phyloP scores from a whole-genome alignment of 2,113 vertebrate genomes.

The Lipophrys pholis region DNA sequence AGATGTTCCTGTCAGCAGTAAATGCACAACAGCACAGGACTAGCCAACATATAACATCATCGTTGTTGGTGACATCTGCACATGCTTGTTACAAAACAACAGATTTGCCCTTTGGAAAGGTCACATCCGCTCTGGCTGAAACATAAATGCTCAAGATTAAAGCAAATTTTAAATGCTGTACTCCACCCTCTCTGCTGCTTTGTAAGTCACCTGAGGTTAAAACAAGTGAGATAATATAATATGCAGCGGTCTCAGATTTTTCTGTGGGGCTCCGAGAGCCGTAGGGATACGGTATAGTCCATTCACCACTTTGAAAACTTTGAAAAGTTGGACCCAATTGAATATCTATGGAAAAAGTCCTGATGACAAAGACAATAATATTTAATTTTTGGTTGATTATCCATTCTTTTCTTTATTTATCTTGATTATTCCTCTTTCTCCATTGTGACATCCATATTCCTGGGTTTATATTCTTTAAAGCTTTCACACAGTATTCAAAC shows the following conservation, averaged over 20 bases:
- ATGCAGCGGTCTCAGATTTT: background rate
- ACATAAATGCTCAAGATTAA: slow-evolving; percentile 11
- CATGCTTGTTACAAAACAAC: slow-evolving; percentile 29
- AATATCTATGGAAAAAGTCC: background rate
- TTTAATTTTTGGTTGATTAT: background rate
- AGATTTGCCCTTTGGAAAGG: slow-evolving; percentile 27
- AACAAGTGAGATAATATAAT: background rate
- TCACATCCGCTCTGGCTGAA: slow-evolving; percentile 1
- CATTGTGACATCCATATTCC: too few relatives aligned
- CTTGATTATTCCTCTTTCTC: background rate
- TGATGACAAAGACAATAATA: slow-evolving; percentile 1
- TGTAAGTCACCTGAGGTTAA: slow-evolving; percentile 14
- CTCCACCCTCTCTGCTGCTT: background rate
- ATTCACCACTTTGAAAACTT: slow-evolving; percentile 29
- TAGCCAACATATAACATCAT: slow-evolving; percentile 16
- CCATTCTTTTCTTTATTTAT: background rate
- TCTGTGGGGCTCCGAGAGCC: slow-evolving; percentile 11
- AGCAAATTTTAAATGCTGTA: background rate
- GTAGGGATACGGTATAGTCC: background rate
- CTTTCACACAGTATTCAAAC: too few relatives aligned
- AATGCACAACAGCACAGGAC: slow-evolving; percentile 19
- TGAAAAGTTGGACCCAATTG: slow-evolving; percentile 5
- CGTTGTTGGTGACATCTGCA: slow-evolving; percentile 11
- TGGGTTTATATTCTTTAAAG: too few relatives aligned
- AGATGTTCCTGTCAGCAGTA: slow-evolving; percentile 38